These are phyloP conservation scores for Hylaeus volcanicus DNA, from an alignment of 1,140 invertebrate genomes.

Conservation along the genomic window DNA sequence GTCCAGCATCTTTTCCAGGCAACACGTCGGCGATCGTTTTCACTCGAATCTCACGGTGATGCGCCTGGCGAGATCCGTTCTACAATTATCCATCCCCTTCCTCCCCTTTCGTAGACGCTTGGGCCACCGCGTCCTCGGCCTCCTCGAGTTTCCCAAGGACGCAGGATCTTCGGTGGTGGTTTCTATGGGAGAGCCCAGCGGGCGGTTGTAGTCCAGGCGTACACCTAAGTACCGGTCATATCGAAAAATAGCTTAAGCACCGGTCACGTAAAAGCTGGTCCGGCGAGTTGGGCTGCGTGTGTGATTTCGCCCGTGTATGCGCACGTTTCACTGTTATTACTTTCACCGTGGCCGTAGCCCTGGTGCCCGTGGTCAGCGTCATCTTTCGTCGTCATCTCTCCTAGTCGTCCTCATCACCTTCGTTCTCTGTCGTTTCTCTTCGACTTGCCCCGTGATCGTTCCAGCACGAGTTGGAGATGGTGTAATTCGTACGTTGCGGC, in stretches of 20 bases:
- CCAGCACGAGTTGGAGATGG: slow-evolving; percentile 44
- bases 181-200: slow-evolving; percentile 61
- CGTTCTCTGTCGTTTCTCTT: background rate
- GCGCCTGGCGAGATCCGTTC: slow-evolving; percentile 42
- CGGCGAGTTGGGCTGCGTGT: slow-evolving; percentile 27
- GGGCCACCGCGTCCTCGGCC: slow-evolving; percentile 49
- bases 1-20: background rate
- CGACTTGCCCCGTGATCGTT: slow-evolving; percentile 20
- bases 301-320: slow-evolving; percentile 37
- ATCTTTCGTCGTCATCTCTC: slow-evolving; percentile 43
- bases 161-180: slow-evolving; percentile 54
- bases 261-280: slow-evolving; percentile 70
- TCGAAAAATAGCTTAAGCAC: slow-evolving; percentile 75
- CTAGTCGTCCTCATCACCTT: slow-evolving; percentile 45
- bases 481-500: slow-evolving; percentile 73
- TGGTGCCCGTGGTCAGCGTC: slow-evolving; percentile 32
- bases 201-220: slow-evolving; percentile 56
- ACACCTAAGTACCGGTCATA: slow-evolving; percentile 67
- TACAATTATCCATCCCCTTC: slow-evolving; percentile 49
- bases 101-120: slow-evolving; percentile 23
- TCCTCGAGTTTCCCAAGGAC: slow-evolving; percentile 64
- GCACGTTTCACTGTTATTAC: slow-evolving; percentile 77
- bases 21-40: slow-evolving; percentile 22
- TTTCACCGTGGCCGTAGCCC: slow-evolving; percentile 68
- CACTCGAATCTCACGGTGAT: slow-evolving; percentile 36